Conservation (phyloP, 2,113 vertebrate species). For the Peromyscus californicus region DNA sequence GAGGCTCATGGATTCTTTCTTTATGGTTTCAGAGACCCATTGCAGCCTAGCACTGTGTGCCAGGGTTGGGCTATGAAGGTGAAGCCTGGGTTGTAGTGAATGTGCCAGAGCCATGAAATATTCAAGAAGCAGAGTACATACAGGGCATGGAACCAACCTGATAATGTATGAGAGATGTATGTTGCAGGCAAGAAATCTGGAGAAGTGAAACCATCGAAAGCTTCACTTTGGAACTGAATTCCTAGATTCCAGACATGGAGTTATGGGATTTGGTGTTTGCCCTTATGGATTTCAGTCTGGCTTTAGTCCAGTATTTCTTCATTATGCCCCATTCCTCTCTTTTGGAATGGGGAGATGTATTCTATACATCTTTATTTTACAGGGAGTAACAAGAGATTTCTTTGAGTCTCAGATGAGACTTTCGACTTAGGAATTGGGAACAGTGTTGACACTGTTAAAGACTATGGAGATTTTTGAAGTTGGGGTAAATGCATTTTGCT, state of each 20-base stretch:
- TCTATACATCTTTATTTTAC: not conserved
- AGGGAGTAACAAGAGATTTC: not conserved
- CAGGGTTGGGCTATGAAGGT: not conserved
- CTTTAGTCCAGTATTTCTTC: not conserved
- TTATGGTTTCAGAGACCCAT: not conserved
- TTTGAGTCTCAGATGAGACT: not conserved
- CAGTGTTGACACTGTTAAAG: not conserved
- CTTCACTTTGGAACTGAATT: not conserved
- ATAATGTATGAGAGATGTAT: not conserved
- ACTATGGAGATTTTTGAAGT: not conserved
- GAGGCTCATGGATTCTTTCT: not conserved
- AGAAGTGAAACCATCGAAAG: not conserved
- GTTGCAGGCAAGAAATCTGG: not conserved
- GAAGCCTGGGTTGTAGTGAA: not conserved
- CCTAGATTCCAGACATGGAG: not conserved
- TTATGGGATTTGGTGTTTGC: not conserved
- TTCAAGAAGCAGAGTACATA: not conserved
- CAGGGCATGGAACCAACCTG: not conserved
- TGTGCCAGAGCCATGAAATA: not conserved
- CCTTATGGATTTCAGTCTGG: not conserved
- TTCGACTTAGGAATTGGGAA: not conserved
- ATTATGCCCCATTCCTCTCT: not conserved
- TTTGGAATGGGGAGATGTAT: not conserved
- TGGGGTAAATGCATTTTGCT: not conserved
- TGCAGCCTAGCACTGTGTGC: not conserved